Percentiles rank a stretch among this genome's conserved stretches.
Evolutionary conservation across 2,888 invertebrate genomes (phyloP).

Genomic region (Volucella zonaria): DNA sequence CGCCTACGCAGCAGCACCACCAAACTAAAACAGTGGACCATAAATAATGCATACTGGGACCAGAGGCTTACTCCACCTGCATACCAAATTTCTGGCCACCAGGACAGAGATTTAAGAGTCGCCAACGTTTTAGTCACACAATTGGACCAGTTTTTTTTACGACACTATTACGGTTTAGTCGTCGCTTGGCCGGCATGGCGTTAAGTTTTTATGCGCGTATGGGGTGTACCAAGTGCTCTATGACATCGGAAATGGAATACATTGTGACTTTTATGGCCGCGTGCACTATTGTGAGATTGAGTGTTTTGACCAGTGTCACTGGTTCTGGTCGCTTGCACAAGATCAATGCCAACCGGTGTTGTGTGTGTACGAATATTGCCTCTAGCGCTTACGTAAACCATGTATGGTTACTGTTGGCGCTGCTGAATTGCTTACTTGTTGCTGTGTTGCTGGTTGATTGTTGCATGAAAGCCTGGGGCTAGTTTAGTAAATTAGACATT

Average conservation of each 20-base stretch:
- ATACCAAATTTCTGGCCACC: constrained; percentile 30
- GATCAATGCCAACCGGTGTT: constrained; percentile 67
- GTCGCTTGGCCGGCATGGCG: neutral
- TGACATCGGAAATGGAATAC: constrained; percentile 64
- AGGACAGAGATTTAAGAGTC: neutral
- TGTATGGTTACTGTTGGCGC: constrained; percentile 35
- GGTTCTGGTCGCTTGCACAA: constrained; percentile 67
- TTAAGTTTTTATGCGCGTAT: constrained; percentile 10
- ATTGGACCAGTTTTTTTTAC: constrained; percentile 33
- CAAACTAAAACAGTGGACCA: constrained; percentile 28
- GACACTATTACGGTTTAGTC: constrained; percentile 25
- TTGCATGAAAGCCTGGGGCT: constrained; percentile 44
- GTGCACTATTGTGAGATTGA: constrained; percentile 53
- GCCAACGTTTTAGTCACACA: constrained; percentile 20
- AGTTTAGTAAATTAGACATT: constrained; percentile 22
- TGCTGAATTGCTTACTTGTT: constrained; percentile 33
- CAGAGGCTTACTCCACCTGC: constrained; percentile 60
- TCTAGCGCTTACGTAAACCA: constrained; percentile 32
- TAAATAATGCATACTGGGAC: constrained; percentile 51
- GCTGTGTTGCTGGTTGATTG: neutral
- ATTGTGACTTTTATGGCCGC: constrained; percentile 37
- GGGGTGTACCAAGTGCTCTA: constrained; percentile 40
- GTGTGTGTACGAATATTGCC: neutral
- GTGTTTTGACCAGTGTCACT: constrained; percentile 71
- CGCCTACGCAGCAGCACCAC: constrained; percentile 64